Evolutionary conservation across 2,888 invertebrate genomes (phyloP).

Genomic region (Rutpela maculata): DNA sequence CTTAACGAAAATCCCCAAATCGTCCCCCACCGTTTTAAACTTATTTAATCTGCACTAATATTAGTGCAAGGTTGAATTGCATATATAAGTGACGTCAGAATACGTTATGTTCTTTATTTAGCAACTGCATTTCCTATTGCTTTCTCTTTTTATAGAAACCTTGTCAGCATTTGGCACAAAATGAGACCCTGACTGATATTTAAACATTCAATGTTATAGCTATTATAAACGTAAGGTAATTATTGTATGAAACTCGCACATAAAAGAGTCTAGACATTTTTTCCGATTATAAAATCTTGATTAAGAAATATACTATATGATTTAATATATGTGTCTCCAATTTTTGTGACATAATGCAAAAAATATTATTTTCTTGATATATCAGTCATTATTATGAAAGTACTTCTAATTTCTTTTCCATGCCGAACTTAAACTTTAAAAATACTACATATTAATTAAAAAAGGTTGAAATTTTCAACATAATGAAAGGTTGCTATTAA

Average conservation of each 20-base stretch:
- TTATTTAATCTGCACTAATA: conserved; percentile 69
- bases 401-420: no score
- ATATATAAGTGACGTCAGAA: conserved; percentile 62
- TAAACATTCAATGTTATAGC: conserved; percentile 63
- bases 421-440: no score
- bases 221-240: conserved; percentile 50
- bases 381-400: no score
- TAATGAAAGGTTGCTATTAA: no score
- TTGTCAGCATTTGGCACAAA: conserved; percentile 65
- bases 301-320: no score
- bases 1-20: conserved; percentile 40
- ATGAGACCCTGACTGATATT: conserved; percentile 64
- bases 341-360: no score
- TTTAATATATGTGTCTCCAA: no score
- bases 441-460: no score
- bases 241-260: conserved; percentile 5
- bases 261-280: background rate
- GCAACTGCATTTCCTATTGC: conserved; percentile 63
- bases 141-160: conserved; percentile 63
- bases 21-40: conserved; percentile 47
- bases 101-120: conserved; percentile 60
- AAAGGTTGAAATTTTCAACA: no score
- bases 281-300: no score
- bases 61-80: conserved; percentile 72
- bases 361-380: no score